phyloP scores from a whole-genome alignment of 2,888 invertebrate genomes.

The Brachyopa scutellaris region DNA sequence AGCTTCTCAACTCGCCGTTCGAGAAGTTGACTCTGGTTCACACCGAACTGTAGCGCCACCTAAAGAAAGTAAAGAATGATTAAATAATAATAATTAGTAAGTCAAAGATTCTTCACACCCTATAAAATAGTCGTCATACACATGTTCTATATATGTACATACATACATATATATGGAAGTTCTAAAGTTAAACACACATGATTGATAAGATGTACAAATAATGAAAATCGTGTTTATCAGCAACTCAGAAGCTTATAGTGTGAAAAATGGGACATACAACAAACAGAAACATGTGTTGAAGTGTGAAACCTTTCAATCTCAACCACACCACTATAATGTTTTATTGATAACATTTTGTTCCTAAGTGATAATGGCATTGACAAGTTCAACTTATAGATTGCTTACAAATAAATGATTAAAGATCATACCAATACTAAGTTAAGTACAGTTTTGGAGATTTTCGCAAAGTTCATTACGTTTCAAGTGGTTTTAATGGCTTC shows the following conservation, averaged over 20 bases:
- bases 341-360: slow-evolving; percentile 15
- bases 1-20: too few species aligned
- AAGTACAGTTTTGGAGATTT: too few species aligned
- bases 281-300: slow-evolving; percentile 11
- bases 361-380: neutral
- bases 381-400: neutral
- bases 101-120: too few species aligned
- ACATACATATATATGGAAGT: neutral
- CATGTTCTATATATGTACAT: neutral
- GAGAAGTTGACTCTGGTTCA: too few species aligned
- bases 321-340: neutral
- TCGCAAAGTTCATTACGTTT: too few species aligned
- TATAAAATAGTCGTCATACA: neutral
- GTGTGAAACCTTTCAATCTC: slow-evolving; percentile 41
- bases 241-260: slow-evolving; percentile 27
- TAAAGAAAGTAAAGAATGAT: too few species aligned
- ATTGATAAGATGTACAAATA: slow-evolving; percentile 35
- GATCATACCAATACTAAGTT: neutral
- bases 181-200: neutral
- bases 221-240: slow-evolving; percentile 32
- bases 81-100: too few species aligned
- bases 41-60: too few species aligned
- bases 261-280: neutral
- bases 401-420: slow-evolving; percentile 10
- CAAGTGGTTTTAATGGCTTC: too few species aligned